phyloP scores from a whole-genome alignment of 2,888 invertebrate species.

The Melieria picta region DNA sequence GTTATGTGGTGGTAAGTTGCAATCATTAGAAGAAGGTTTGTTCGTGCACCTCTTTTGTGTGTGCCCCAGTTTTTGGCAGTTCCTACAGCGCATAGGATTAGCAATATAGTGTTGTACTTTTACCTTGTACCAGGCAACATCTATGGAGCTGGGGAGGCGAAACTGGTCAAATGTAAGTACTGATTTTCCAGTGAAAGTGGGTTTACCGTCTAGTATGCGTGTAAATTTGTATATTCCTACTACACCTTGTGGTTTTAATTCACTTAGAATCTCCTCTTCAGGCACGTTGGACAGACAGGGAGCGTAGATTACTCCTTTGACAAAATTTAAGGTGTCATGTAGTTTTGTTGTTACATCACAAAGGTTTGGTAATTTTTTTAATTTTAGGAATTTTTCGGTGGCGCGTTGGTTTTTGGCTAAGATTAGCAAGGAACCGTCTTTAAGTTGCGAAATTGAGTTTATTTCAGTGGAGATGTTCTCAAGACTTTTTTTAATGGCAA shows the following conservation, averaged over 20 bases:
- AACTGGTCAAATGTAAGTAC: slow-evolving; percentile 19
- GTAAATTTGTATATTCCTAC: not conserved
- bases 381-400: too few species aligned
- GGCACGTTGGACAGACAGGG: slow-evolving; percentile 17
- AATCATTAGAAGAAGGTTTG: not conserved
- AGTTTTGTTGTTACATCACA: too few species aligned
- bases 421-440: too few species aligned
- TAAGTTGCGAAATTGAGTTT: not conserved
- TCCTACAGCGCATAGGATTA: slow-evolving; percentile 14
- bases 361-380: too few species aligned
- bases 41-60: slow-evolving; percentile 18
- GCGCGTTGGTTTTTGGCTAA: too few species aligned
- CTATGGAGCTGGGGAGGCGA: slow-evolving; percentile 1
- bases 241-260: slow-evolving; percentile 24
- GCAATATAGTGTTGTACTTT: slow-evolving; percentile 9
- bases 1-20: slow-evolving; percentile 4
- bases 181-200: slow-evolving; percentile 7
- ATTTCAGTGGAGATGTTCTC: not conserved
- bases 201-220: not conserved
- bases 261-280: slow-evolving; percentile 22
- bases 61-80: slow-evolving; percentile 20
- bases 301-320: not conserved
- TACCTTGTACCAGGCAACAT: slow-evolving; percentile 19
- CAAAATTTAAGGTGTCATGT: not conserved
- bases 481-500: not conserved